Conservation (phyloP, 1,140 invertebrate species). For the Micrasema longulum region DNA sequence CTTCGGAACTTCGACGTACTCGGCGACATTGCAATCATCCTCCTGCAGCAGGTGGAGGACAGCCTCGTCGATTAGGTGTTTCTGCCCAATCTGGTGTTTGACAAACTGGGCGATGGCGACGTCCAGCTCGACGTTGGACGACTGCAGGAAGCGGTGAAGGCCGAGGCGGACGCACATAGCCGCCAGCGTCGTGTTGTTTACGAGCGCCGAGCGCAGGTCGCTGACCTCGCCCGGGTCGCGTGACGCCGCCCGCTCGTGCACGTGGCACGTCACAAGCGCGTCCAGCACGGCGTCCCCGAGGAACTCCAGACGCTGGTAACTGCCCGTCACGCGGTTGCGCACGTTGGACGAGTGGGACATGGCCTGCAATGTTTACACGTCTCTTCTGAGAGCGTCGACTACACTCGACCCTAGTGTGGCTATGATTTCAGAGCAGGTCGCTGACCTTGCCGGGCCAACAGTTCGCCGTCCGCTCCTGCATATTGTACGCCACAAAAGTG, state of each 20-base stretch:
- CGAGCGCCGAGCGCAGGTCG: conserved; percentile 91
- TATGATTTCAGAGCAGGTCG: no score
- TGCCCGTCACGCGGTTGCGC: conserved; percentile 86
- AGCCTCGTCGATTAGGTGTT: conserved; percentile 60
- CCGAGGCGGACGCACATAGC: conserved; percentile 87
- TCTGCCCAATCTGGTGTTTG: conserved; percentile 17
- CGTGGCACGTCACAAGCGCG: conserved; percentile 89
- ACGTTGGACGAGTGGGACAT: conserved; percentile 94
- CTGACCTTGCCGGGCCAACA: no score
- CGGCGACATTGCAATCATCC: conserved; percentile 73
- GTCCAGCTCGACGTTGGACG: conserved; percentile 73
- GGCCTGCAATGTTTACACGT: no score
- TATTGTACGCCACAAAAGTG: no score
- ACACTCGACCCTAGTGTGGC: no score
- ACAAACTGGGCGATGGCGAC: conserved; percentile 75
- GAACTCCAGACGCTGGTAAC: conserved; percentile 95
- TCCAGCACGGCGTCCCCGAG: conserved; percentile 96
- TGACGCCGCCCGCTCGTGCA: conserved; percentile 80
- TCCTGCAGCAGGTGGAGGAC: conserved; percentile 77
- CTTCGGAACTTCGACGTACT: conserved; percentile 92
- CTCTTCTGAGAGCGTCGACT: no score
- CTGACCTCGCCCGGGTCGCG: conserved; percentile 88
- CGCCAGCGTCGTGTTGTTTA: conserved; percentile 96
- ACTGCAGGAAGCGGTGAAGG: conserved; percentile 80
- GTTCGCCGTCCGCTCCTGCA: no score